Evolutionary conservation across 2,113 vertebrate species (phyloP), one percentile per base, ranked within the genome.

Genomic region (Clarias gariepinus): DNA sequence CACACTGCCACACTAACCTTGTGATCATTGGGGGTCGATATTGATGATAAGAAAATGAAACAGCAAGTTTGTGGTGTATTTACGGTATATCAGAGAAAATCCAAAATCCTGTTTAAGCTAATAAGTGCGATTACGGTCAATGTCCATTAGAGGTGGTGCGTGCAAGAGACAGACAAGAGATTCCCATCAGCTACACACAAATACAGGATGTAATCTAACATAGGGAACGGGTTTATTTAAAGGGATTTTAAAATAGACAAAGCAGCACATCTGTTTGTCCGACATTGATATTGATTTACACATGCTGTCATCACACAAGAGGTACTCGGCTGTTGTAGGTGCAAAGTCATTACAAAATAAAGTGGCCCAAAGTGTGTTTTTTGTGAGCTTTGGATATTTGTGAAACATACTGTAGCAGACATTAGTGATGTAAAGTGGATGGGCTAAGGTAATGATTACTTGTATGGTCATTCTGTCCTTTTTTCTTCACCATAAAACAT

Each of bases 71-170:
- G 28, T 55, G 23, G 60, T 33, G 18, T 53, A 33, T 64, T 30
- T 79, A 64, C n/a, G 13, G 83, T 77, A 30, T 63, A 33, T 69
- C 52, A 57, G 47, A 57, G 21, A 68, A 85, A 85, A 33, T 23
- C 16, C 25, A 9, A 77, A 79, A 57, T 33, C 30, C 68, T 33
- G 63, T 86, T 86, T 69, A 80, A 63, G 15, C 25, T 7, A n/a
- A 64, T 69, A 58, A 86, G 52, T 5, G 23, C 74, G 23, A 69
- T 86, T 85, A 57, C 30, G 12, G 47, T 80, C 41, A 86, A 58
- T 63, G 52, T 55, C 52, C 58, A 25, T 69, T 80, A 69, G 21
- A 80, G 21, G 60, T 6, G 58, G n/a, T n/a, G 36, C 60, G 52
- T 33, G 30, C 10, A 6, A 58, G 57, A 64, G n/a, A 79, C 23